These are phyloP conservation scores for Venustaconcha ellipsiformis DNA, from an alignment of 1,140 invertebrate species.

Conservation along the genomic window DNA sequence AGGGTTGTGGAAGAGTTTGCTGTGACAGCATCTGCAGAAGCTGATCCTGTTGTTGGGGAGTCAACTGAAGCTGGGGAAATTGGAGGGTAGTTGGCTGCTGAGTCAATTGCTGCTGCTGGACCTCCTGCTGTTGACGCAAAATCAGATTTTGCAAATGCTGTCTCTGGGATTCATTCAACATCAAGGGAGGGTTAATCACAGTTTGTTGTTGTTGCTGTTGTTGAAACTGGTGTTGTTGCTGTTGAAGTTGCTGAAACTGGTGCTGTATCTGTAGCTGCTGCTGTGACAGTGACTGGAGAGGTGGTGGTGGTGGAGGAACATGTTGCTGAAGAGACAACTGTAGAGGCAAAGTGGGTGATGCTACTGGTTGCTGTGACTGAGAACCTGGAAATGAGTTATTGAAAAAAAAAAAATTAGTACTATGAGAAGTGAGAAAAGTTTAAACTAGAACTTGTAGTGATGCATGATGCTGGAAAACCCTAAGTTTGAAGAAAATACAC, in stretches of 20 bases:
- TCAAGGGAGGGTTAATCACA: constrained; percentile 19
- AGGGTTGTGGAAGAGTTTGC: constrained; percentile 24
- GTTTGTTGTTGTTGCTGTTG: constrained; percentile 50
- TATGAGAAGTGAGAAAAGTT: too few species aligned
- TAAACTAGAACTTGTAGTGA: too few species aligned
- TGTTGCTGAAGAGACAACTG: too few species aligned
- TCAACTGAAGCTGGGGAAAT: constrained; percentile 45
- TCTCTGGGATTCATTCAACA: constrained; percentile 29
- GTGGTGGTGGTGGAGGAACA: constrained; percentile 20
- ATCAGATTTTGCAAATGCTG: constrained; percentile 32
- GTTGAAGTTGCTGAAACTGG: constrained; percentile 45
- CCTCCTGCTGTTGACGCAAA: constrained; percentile 47
- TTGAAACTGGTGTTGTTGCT: constrained; percentile 40
- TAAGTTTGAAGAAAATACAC: too few species aligned
- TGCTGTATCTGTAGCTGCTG: constrained; percentile 45
- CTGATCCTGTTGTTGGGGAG: constrained; percentile 65
- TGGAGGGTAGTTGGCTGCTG: constrained; percentile 37
- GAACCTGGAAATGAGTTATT: too few species aligned
- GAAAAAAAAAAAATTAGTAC: too few species aligned
- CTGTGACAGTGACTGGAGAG: constrained; percentile 32
- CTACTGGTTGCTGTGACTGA: too few species aligned
- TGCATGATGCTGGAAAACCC: too few species aligned
- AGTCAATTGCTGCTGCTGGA: constrained; percentile 48
- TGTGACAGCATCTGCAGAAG: constrained; percentile 64
- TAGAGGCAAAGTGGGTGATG: too few species aligned